Base-by-base conservation (phyloP, 2,113 vertebrate genomes). In the Corvus cornix region DNA sequence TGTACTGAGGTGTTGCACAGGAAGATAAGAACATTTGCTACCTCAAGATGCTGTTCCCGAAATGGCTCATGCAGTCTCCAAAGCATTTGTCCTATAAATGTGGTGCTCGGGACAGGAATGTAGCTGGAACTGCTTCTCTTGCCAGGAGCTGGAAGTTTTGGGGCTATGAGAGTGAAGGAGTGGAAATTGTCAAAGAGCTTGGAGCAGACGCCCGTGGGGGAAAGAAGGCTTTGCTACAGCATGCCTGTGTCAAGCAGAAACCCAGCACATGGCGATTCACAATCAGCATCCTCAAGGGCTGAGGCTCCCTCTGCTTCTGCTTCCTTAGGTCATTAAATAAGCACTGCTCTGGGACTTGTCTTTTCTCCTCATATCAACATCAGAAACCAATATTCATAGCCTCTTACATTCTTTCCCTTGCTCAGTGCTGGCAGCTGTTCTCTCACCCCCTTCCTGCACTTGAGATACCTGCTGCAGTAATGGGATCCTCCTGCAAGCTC, bases 401-500 rank as follows among this genome's bases (percentile, higher is more conserved):
- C 39, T 63, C 30, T 93, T 85, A 16, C 26, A 28, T 84, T 60
- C 64, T 73, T 88, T 63, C 19, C 59, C 31, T 4, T 0, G 1
- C 33, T 83, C 10, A 1, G 55, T 76, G 84, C 59, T 80, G 81
- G 66, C 92, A 94, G 88, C 70, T 77, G 52, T 67, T 73, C 55
- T 90, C 87, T 93, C 72, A 51, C 41, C 30, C 58, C 31, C 69
- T 92, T 84, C 48, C 59, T 90, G 59, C 11, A 3, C 82, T 77
- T 52, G 86, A 92, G 89, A 63, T 75, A 87, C 78, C 81, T 79
- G 72, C 93, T 10, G 6, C 89, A 89, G 70, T 90, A 89, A 93
- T 90, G 89, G 82, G 84, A 88, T 95, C 84, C 78, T 97, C 87
- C 86, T 84, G 55, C 51, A 44, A 70, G 87, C 64, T 78, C 74